Percentiles rank a stretch among this genome's conserved stretches.
These are phyloP conservation scores for Alentia gelatinosa DNA, from an alignment of 2,888 invertebrate species.

Conservation along the genomic window DNA sequence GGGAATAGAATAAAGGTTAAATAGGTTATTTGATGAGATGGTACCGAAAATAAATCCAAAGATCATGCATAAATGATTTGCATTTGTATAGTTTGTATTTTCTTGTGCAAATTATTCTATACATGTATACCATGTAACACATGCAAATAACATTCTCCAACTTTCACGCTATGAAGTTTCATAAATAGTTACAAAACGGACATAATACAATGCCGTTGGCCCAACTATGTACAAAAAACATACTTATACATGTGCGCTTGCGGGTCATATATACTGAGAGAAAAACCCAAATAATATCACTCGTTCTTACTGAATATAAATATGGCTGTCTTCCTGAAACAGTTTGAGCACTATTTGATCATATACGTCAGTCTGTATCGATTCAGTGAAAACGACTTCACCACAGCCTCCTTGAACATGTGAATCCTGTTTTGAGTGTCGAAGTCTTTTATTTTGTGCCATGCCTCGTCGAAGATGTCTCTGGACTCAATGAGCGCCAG, in stretches of 20 bases:
- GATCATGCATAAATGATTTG: no score
- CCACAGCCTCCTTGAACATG: slow-evolving; percentile 51
- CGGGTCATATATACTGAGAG: neutral
- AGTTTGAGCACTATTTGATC: slow-evolving; percentile 10
- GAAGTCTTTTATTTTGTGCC: slow-evolving; percentile 25
- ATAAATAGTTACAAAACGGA: neutral
- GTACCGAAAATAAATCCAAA: no score
- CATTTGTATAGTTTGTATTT: no score
- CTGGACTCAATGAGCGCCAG: slow-evolving; percentile 48
- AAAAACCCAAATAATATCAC: slow-evolving; percentile 28
- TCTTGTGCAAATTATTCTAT: slow-evolving; percentile 12
- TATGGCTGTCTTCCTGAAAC: neutral
- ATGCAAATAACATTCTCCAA: neutral
- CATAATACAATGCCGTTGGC: neutral
- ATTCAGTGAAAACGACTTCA: slow-evolving; percentile 45
- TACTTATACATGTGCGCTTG: neutral
- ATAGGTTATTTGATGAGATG: no score
- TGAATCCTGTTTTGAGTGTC: slow-evolving; percentile 48
- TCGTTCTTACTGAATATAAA: slow-evolving; percentile 6
- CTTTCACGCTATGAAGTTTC: slow-evolving; percentile 14
- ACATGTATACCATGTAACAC: neutral
- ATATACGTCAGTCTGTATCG: slow-evolving; percentile 47
- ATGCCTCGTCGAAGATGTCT: slow-evolving; percentile 52
- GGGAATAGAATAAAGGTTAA: no score
- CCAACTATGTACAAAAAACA: slow-evolving; percentile 4